A percentile compares a stretch with the other conserved stretches of the same genome.
Conservation (phyloP, 2,797 vertebrate genomes). For the Adrianichthys oophorus region DNA sequence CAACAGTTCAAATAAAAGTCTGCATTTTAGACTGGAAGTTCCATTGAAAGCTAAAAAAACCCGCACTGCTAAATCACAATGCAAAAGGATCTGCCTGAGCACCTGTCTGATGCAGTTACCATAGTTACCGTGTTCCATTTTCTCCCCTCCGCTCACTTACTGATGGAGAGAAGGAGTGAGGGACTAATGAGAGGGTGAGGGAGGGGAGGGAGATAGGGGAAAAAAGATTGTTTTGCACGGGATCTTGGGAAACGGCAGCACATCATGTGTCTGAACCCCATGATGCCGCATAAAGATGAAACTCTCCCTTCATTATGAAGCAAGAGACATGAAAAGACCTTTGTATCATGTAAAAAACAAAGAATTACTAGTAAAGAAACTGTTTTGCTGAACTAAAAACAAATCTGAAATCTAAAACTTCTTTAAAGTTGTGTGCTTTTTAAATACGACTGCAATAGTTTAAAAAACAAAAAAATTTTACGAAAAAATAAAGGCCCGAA, state of each 20-base stretch:
- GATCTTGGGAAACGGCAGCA: constrained; percentile 57
- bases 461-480: too few relatives aligned
- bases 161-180: constrained; percentile 52
- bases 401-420: too few relatives aligned
- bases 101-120: constrained; percentile 79
- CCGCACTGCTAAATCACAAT: constrained; percentile 24
- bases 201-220: constrained; percentile 40
- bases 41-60: background rate
- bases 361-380: too few relatives aligned
- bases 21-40: constrained; percentile 5
- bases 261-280: constrained; percentile 38
- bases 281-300: constrained; percentile 33
- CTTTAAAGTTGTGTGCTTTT: too few relatives aligned
- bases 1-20: constrained; percentile 17
- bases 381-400: too few relatives aligned
- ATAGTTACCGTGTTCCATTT: constrained; percentile 81
- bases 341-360: too few relatives aligned
- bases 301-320: constrained; percentile 57
- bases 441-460: too few relatives aligned
- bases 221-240: constrained; percentile 49
- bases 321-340: constrained; percentile 2
- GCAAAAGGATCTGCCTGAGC: constrained; percentile 42
- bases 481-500: too few relatives aligned
- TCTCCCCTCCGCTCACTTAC: constrained; percentile 49
- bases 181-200: constrained; percentile 27